A percentile compares a stretch with the other conserved stretches of the same genome.
These are phyloP conservation scores for Eupelmus urozonus DNA, from an alignment of 2,888 invertebrate genomes.

Conservation along the genomic window DNA sequence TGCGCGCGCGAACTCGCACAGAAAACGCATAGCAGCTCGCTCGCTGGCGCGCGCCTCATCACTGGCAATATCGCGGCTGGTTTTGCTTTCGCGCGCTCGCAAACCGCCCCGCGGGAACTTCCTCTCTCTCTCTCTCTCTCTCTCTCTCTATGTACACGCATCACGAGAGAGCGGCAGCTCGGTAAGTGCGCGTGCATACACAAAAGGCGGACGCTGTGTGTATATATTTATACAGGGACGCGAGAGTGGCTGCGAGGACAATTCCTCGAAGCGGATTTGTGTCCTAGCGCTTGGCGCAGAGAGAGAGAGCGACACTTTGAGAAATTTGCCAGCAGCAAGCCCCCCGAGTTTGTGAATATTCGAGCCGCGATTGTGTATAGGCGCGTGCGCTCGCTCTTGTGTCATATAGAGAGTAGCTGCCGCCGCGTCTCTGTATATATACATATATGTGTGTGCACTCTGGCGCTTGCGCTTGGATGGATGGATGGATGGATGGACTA, in stretches of 20 bases:
- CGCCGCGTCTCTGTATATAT: background rate
- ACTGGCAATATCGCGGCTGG: background rate
- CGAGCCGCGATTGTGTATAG: too few species aligned
- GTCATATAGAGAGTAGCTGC: background rate
- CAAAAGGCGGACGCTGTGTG: too few species aligned
- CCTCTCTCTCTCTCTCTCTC: too few species aligned
- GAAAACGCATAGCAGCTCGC: slow-evolving; percentile 12
- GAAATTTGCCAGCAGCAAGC: background rate
- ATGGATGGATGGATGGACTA: too few species aligned
- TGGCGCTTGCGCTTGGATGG: background rate
- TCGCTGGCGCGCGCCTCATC: background rate
- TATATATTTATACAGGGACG: background rate
- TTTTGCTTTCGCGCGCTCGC: background rate
- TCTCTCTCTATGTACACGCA: too few species aligned
- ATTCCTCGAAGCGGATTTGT: too few species aligned
- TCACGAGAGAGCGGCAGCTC: background rate
- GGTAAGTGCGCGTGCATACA: slow-evolving; percentile 35
- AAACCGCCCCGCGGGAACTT: background rate
- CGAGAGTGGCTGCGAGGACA: too few species aligned
- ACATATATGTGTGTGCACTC: background rate
- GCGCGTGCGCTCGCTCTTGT: background rate
- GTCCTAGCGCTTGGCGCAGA: too few species aligned
- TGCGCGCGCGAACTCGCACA: background rate
- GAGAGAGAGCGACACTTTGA: background rate
- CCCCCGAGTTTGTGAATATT: too few species aligned